Evolutionary conservation across 1,140 invertebrate genomes (phyloP).

Genomic region (Polypedilum vanderplanki): DNA sequence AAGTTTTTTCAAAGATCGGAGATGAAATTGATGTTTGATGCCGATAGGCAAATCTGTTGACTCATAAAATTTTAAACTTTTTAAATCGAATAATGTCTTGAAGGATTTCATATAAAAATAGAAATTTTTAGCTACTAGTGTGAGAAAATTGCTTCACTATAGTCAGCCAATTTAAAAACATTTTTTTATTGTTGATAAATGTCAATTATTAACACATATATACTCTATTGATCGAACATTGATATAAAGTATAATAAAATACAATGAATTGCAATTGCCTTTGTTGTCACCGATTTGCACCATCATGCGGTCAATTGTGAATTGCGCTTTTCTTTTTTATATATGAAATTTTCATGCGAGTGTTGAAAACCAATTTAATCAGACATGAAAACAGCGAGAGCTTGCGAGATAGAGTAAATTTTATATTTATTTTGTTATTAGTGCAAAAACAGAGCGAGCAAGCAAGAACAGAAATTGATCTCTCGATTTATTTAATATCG

Average conservation of each 20-base stretch:
- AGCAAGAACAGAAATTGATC: neutral
- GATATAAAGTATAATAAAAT: neutral
- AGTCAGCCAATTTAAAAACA: too few species aligned
- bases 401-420: neutral
- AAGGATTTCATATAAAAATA: too few species aligned
- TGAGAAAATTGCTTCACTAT: too few species aligned
- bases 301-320: neutral
- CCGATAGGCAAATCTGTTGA: neutral
- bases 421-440: too few species aligned
- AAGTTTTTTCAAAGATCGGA: neutral
- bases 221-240: too few species aligned
- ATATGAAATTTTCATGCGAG: neutral
- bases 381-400: neutral
- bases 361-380: neutral
- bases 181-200: too few species aligned
- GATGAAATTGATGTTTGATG: neutral
- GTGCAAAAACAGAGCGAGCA: neutral
- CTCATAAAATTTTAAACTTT: conserved; percentile 14
- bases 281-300: conserved; percentile 10
- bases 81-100: neutral
- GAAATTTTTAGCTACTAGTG: too few species aligned
- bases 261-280: conserved; percentile 10
- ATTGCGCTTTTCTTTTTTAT: too few species aligned
- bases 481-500: too few species aligned
- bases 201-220: too few species aligned